Conservation (phyloP, 1,140 invertebrate genomes). For the Drosophila funebris region DNA sequence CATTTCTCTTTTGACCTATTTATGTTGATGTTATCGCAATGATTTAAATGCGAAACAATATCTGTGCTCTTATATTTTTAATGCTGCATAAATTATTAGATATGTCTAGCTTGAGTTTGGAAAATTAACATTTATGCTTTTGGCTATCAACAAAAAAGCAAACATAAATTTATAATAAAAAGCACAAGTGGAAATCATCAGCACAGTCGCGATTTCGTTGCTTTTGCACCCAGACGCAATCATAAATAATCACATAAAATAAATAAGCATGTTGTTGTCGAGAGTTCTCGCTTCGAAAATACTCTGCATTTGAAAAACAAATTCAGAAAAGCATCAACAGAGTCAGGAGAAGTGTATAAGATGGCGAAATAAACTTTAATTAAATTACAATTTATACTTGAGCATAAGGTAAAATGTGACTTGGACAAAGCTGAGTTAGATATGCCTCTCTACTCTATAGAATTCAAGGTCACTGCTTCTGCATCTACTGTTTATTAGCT, state of each 20-base stretch:
- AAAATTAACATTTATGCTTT: conserved; percentile 61
- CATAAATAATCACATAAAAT: conserved; percentile 80
- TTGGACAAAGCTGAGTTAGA: too few relatives aligned
- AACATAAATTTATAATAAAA: conserved; percentile 68
- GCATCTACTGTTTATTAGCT: neutral
- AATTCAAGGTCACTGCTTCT: neutral
- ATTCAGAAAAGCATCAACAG: too few relatives aligned
- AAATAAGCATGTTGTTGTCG: neutral
- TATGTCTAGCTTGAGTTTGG: conserved; percentile 47
- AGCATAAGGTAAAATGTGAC: too few relatives aligned
- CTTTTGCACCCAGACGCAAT: conserved; percentile 24
- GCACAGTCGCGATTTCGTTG: conserved; percentile 43
- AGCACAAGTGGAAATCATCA: conserved; percentile 36
- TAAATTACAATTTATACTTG: too few relatives aligned
- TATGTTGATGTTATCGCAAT: conserved; percentile 59
- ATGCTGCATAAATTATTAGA: conserved; percentile 14
- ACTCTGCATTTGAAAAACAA: neutral
- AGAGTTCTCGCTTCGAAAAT: neutral
- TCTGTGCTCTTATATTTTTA: conserved; percentile 23
- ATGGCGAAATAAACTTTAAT: too few relatives aligned
- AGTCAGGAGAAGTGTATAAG: too few relatives aligned
- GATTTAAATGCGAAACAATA: conserved; percentile 67
- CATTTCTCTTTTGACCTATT: conserved; percentile 13
- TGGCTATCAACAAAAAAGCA: conserved; percentile 18
- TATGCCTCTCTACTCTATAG: too few relatives aligned